Evolutionary conservation across 2,797 vertebrate species (phyloP), one percentile per base, ranked within the genome.

Genomic region (Rhynchotus rufescens): DNA sequence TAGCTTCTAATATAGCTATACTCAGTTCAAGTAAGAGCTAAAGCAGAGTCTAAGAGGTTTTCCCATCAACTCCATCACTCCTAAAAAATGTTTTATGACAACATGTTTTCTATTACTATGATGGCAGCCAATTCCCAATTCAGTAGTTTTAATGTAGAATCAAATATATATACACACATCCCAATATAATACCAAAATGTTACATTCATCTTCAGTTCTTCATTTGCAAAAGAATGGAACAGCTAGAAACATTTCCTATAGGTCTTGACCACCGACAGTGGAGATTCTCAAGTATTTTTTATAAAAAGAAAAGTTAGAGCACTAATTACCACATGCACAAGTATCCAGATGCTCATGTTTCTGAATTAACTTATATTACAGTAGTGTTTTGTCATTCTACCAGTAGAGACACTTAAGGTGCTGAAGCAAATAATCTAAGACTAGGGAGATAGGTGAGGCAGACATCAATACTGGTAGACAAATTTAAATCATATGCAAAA

Each of bases 401-500:
- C 75, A 74, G 45, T 40, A 91, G 34, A 74, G 32, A 28, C 59
- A 72, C 52, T 88, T 64, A 95, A 68, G 82, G 59, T 74, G 93
- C 79, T 95, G 77, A 81, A 92, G 77, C 91, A 93, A 84, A 62
- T 66, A 95, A 96, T 61, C 88, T 52, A 40, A 26, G 32, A 89
- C 80, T 90, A 92, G 93, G 89, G 80, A 97, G 73, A 56, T 68
- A 95, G 94, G 80, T 95, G 87, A 91, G 81, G 86, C 64, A 72
- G 88, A 92, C 86, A 86, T 68, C 92, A 94, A 93, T 85, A 96
- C 94, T 97, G 94, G 96, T 68, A 97, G 95, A 94, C 95, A 97
- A 94, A 95, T 94, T 93, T 81, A 97, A 94, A 90, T 95, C 92
- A 96, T 97, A 97, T 36, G 96, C 90, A 97, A 96, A 96, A 28